Evolutionary conservation across 2,113 vertebrate species (phyloP).

Genomic region (Amphilophus citrinellus): DNA sequence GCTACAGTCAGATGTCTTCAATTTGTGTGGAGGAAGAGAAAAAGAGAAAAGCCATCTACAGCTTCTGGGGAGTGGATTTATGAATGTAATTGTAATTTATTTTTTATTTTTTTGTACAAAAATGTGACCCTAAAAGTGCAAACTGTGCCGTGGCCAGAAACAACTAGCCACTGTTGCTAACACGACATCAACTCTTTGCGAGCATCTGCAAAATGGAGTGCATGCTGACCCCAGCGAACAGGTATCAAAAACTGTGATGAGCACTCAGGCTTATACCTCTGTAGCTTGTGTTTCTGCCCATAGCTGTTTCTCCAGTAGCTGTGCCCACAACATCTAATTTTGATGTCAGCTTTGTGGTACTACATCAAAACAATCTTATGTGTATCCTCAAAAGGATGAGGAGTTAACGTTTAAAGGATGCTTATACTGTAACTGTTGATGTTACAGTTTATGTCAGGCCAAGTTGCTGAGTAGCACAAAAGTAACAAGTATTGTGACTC

Average conservation of each 20-base stretch:
- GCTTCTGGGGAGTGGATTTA: no score
- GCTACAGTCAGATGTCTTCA: no score
- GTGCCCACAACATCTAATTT: neutral
- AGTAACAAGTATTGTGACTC: neutral
- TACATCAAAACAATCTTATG: neutral
- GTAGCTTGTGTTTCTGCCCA: neutral
- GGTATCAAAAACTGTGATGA: neutral
- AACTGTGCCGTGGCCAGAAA: neutral
- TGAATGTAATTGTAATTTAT: no score
- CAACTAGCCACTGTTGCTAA: neutral
- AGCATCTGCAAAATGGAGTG: no score
- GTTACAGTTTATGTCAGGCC: neutral
- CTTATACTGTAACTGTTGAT: neutral
- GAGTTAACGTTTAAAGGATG: neutral
- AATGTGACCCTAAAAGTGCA: neutral
- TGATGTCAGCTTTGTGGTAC: neutral
- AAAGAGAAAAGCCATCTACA: no score
- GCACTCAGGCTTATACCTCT: neutral
- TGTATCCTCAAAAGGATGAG: neutral
- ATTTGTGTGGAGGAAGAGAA: no score
- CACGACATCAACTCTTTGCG: no score
- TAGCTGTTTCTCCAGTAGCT: neutral
- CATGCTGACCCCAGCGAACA: neutral
- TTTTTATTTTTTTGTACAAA: neutral
- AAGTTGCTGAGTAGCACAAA: neutral